phyloP scores from a whole-genome alignment of 1,140 invertebrate genomes.

The Pseudomyrmex cubaensis region DNA sequence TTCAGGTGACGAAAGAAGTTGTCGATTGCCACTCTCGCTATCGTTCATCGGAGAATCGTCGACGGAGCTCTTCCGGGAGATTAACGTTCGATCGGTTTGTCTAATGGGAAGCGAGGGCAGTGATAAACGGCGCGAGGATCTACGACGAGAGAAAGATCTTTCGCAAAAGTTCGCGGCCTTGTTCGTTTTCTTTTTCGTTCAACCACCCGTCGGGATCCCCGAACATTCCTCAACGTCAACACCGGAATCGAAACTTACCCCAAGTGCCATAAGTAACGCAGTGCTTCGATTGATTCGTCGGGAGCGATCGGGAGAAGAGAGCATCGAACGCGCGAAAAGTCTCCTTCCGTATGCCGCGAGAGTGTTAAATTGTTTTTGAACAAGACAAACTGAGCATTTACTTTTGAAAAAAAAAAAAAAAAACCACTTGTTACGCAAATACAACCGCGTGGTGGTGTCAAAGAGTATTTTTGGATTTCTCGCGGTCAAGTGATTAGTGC shows the following conservation, averaged over 20 bases:
- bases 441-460: neutral
- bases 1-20: conserved; percentile 70
- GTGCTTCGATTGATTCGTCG: neutral
- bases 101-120: conserved; percentile 8
- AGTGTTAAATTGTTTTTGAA: neutral
- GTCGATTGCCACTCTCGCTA: conserved; percentile 2
- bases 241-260: neutral
- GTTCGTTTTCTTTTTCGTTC: neutral
- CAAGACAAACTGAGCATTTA: conserved; percentile 2
- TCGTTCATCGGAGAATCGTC: conserved; percentile 22
- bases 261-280: conserved; percentile 18
- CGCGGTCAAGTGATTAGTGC: neutral
- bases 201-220: neutral
- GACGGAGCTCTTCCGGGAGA: neutral
- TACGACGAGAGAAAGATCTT: neutral
- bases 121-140: conserved; percentile 18
- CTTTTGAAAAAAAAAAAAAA: neutral
- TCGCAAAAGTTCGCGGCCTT: neutral
- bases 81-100: neutral
- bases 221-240: conserved; percentile 1
- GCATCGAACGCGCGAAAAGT: neutral
- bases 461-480: neutral
- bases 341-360: neutral
- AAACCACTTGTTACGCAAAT: neutral
- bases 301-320: neutral